Evolutionary conservation across 2,888 invertebrate genomes (phyloP), one percentile per base, ranked within the genome.

Genomic region (Amphiduros pacificus): DNA sequence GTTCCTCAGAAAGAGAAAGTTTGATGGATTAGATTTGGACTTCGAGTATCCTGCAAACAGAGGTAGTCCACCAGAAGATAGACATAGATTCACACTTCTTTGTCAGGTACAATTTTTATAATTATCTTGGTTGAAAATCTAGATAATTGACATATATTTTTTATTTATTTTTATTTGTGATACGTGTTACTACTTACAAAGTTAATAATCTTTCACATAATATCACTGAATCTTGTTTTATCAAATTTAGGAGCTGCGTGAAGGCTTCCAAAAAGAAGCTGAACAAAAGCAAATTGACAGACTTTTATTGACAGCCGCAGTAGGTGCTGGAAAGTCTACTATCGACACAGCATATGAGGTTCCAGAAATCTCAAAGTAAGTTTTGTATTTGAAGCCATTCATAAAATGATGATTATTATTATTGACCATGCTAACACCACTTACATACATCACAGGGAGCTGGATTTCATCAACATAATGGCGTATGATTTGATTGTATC

Each of bases 21-120:
- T 96, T 77, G 88, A 89, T 67, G 96, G 96, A 3, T 83, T 96
- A 0, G 94, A 94, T 74, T 85, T 95, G 31, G 94, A 94, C 74
- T 96, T 95, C 94, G 93, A 94, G 77, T 95, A 95, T 78, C 95
- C 95, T 0, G 77, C 72, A 17, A 71, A 70, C 50, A 62, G 77
- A 53, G 78, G 77, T 14, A 77, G 79, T 64, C 76, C 77, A 2
- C 64, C 77, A 2, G 71, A 62, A 14, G 79, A 79, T 63, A 77
- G 70, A 62, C 63, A 74, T 0, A 68, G 65, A 54, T 79, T 72
- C 58, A 68, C 71, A 0, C 54, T 60, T 2, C 65, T 79, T 2
- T 55, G 76, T n/a, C 52, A 72, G 73, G 77, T 76, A 2, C 44
- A 29, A n/a, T n/a, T n/a, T n/a, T n/a, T n/a, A n/a, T n/a, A n/a